Evolutionary conservation across 1,140 invertebrate species (phyloP), one percentile per base, ranked within the genome.

Genomic region (Dreissena rostriformis): DNA sequence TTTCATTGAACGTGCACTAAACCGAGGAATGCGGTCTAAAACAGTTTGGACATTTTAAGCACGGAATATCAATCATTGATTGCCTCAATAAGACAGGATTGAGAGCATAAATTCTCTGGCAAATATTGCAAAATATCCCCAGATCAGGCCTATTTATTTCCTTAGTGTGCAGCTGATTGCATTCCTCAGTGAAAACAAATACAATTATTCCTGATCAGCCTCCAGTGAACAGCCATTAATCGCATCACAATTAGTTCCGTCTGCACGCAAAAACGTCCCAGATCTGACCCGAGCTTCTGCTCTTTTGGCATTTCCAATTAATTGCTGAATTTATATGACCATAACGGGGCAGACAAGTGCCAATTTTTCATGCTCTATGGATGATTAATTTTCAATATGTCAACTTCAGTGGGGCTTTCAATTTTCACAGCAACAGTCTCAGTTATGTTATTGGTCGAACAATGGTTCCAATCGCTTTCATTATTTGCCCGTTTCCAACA

Each of bases 321-420:
- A 79, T 79, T 70, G 77, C 67, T 61, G 67, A 70, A 79, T 71
- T 79, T 70, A 79, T 79, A 61, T 53, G 29, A 65, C 26, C 51
- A 68, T 66, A 2, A n/a, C 28, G 51, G 65, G 11, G n/a, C 39
- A 70, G 70, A 79, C 77, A 79, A 61, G 49, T 53, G 61, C 39
- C 75, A 66, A 79, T 79, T 68, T 71, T 70, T 79, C 65, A 71
- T 66, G 70, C 77, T 68, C 55, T 29, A 22, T 57, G 63, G 1
- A n/a, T 52, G 52, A 79, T 79, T 79, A 52, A 79, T 79, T 79
- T 68, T 79, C 77, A 71, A 79, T 70, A 79, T 79, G 77, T 61
- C 77, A 57, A 53, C 39, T 24, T 61, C 17, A 61, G 57, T 24
- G 39, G 39, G 39, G 39, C 39, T 39, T 39, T 39, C 39, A 39